phyloP scores from a whole-genome alignment of 53 echinoderm and acorn worm species.

The Crossaster papposus region DNA sequence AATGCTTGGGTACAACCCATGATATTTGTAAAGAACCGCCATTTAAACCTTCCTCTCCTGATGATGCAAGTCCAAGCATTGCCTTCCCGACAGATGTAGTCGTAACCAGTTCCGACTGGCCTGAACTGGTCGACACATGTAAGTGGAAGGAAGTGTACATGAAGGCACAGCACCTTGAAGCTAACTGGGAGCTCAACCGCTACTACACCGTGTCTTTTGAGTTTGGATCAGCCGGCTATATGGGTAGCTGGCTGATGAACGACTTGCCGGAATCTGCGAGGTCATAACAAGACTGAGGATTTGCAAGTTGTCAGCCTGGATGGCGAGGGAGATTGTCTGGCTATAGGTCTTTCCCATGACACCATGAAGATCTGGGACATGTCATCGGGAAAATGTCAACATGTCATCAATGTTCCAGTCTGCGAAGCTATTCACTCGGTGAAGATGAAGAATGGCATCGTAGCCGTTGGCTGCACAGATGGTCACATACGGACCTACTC shows the following conservation, averaged over 20 bases:
- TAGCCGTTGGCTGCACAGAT: not conserved
- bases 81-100: not conserved
- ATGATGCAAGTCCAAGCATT: not conserved
- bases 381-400: not conserved
- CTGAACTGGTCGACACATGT: not conserved
- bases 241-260: not conserved
- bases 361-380: not conserved
- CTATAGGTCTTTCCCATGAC: not conserved
- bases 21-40: not conserved
- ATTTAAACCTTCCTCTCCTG: not conserved
- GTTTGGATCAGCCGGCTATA: not conserved
- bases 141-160: conserved; percentile 1
- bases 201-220: not conserved
- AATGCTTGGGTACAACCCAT: not conserved
- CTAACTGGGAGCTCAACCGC: not conserved
- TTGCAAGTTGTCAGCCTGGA: not conserved
- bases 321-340: not conserved
- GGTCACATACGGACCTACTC: not conserved
- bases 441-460: not conserved
- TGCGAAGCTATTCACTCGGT: not conserved
- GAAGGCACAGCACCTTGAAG: not conserved
- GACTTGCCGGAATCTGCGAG: not conserved
- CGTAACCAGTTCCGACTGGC: not conserved
- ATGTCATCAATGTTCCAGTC: not conserved
- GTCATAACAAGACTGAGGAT: not conserved